Evolutionary conservation across 2,888 invertebrate species (phyloP).

Genomic region (Lithophane leautieri): DNA sequence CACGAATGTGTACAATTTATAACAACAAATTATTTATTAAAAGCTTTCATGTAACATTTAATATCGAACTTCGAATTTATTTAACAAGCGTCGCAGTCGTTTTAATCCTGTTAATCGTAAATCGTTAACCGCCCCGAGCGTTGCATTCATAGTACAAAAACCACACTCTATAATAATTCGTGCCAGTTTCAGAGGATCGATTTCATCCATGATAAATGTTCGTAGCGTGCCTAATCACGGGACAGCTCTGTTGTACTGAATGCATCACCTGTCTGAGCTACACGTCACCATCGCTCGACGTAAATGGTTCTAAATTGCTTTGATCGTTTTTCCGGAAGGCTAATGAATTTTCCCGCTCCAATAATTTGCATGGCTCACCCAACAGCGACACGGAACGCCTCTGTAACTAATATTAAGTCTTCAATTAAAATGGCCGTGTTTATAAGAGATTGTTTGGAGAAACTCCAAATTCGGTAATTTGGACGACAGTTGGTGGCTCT

Average conservation of each 20-base stretch:
- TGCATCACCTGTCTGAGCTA: conserved; percentile 59
- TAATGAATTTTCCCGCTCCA: conserved; percentile 88
- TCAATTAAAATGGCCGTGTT: conserved; percentile 70
- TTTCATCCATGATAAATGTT: conserved; percentile 38
- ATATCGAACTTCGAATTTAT: background rate
- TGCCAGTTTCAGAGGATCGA: conserved; percentile 4
- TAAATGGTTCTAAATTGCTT: conserved; percentile 86
- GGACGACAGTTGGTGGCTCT: conserved; percentile 42
- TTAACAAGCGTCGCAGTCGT: background rate
- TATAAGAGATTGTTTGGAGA: conserved; percentile 62
- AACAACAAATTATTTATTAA: background rate
- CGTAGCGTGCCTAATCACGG: conserved; percentile 34
- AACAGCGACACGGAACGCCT: conserved; percentile 64
- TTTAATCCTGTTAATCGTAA: conserved; percentile 32
- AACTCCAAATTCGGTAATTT: conserved; percentile 58
- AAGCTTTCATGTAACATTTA: conserved; percentile 10
- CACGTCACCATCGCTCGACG: conserved; percentile 70
- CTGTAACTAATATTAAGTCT: conserved; percentile 73
- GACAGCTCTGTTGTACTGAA: conserved; percentile 33
- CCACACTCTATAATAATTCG: conserved; percentile 24
- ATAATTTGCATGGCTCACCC: conserved; percentile 79
- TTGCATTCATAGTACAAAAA: conserved; percentile 21
- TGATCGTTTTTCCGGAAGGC: conserved; percentile 89
- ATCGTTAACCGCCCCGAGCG: conserved; percentile 19
- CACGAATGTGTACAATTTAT: background rate